Percentiles rank a stretch among this genome's conserved stretches.
phyloP scores from a whole-genome alignment of 2,113 vertebrate species.

The Gopherus evgoodei region DNA sequence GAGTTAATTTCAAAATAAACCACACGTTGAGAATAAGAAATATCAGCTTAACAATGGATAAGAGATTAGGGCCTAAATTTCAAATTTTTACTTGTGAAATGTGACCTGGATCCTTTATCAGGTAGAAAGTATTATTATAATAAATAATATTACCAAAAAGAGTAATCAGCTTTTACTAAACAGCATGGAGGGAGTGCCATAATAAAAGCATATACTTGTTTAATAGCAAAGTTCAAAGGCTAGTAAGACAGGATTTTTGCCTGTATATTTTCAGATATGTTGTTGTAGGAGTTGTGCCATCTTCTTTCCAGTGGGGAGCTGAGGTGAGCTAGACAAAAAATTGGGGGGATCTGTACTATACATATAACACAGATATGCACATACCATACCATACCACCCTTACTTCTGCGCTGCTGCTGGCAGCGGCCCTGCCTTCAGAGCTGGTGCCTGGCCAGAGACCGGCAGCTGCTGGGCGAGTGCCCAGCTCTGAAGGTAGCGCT shows the following conservation, averaged over 20 bases:
- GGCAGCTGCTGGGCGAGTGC: too few relatives aligned
- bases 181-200: constrained; percentile 3
- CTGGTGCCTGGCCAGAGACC: too few relatives aligned
- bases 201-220: constrained; percentile 12
- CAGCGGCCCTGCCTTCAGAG: too few relatives aligned
- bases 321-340: too few relatives aligned
- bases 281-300: neutral
- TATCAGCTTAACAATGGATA: constrained; percentile 31
- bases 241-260: neutral
- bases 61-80: constrained; percentile 42
- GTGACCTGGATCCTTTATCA: constrained; percentile 32
- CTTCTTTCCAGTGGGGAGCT: too few relatives aligned
- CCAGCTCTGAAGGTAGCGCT: neutral
- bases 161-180: constrained; percentile 50
- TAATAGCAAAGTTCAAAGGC: neutral
- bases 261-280: neutral
- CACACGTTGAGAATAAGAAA: constrained; percentile 16
- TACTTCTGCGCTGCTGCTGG: too few relatives aligned
- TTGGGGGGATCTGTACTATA: too few relatives aligned
- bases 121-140: neutral
- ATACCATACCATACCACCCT: neutral
- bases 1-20: constrained; percentile 36
- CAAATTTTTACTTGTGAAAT: constrained; percentile 6
- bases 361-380: neutral
- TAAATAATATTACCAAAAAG: neutral